A percentile compares a stretch with the other conserved stretches of the same genome.
Evolutionary conservation across 2,113 vertebrate species (phyloP).

Genomic region (Opisthocomus hoazin): DNA sequence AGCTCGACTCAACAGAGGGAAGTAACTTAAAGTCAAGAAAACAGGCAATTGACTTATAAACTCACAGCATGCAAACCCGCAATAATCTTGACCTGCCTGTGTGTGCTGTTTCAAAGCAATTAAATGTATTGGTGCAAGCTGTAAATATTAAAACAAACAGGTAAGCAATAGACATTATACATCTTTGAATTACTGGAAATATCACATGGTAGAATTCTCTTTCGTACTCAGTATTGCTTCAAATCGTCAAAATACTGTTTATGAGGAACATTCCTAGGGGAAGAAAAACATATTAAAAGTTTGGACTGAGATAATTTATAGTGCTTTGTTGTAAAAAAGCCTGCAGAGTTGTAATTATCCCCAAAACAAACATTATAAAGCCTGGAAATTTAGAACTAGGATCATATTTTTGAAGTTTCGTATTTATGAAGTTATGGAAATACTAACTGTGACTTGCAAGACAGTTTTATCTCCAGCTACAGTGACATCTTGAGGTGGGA

Average conservation of each 20-base stretch:
- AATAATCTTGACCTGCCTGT: neutral
- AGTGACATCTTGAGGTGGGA: slow-evolving; percentile 34
- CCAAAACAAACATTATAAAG: neutral
- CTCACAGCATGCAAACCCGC: neutral
- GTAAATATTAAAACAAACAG: neutral
- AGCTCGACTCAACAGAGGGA: neutral
- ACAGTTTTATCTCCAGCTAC: neutral
- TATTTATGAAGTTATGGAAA: neutral
- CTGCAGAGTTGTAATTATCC: slow-evolving; percentile 17
- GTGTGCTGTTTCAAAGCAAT: neutral
- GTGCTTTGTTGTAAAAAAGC: neutral
- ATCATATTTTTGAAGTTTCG: neutral
- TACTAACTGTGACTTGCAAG: neutral
- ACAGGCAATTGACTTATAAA: neutral
- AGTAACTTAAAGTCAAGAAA: neutral
- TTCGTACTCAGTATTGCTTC: neutral
- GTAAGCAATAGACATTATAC: neutral
- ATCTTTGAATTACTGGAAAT: neutral
- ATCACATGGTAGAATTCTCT: neutral
- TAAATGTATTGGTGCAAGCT: neutral
- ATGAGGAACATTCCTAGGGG: neutral
- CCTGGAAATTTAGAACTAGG: neutral
- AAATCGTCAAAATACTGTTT: neutral
- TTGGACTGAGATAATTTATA: neutral
- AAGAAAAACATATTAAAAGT: slow-evolving; percentile 37